Evolutionary conservation across 92 coral and sea anemone genomes (phyloP).

Genomic region (Phenganax marumi): DNA sequence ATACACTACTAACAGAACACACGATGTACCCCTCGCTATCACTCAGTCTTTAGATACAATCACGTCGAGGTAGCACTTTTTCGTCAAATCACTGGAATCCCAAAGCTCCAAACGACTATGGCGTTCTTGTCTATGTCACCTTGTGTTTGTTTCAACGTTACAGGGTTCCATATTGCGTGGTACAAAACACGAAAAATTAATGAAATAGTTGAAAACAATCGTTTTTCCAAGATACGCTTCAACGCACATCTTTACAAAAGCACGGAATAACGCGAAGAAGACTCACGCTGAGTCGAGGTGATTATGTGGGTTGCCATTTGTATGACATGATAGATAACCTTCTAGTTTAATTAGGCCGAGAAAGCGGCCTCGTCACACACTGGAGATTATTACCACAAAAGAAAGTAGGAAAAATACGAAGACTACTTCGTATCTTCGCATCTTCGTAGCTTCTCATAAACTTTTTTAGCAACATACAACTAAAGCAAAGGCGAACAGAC

Average conservation of each 20-base stretch:
- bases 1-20: too few species aligned
- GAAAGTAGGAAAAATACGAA: too few species aligned
- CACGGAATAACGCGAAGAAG: not conserved
- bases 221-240: not conserved
- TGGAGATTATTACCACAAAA: too few species aligned
- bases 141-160: not conserved
- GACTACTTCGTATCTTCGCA: too few species aligned
- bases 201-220: not conserved
- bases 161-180: not conserved
- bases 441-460: too few species aligned
- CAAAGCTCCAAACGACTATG: not conserved
- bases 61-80: too few species aligned
- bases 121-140: not conserved
- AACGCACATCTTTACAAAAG: not conserved
- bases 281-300: not conserved
- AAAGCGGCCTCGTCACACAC: too few species aligned
- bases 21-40: too few species aligned
- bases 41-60: too few species aligned
- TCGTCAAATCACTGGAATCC: not conserved
- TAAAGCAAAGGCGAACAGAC: too few species aligned
- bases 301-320: not conserved
- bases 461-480: too few species aligned
- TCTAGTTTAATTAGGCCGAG: not conserved
- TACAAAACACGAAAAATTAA: not conserved
- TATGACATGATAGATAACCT: not conserved